A percentile compares a stretch with the other conserved stretches of the same genome.
Evolutionary conservation across 2,888 invertebrate species (phyloP).

Genomic region (Tenthredo distinguenda): DNA sequence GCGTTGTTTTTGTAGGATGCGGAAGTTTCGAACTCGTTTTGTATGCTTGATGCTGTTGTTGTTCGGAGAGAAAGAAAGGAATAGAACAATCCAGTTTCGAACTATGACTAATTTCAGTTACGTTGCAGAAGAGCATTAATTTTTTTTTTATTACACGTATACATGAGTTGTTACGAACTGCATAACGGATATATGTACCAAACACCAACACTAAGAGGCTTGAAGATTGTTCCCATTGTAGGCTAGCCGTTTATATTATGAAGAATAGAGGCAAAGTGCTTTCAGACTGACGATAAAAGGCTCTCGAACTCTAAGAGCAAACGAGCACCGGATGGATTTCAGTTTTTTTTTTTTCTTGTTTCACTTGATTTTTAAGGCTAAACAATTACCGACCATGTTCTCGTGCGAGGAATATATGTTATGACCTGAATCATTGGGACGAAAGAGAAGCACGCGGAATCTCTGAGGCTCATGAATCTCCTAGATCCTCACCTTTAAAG

Average conservation of each 20-base stretch:
- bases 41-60: slow-evolving; percentile 73
- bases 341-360: background rate
- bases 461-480: background rate
- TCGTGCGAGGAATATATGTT: background rate
- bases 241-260: background rate
- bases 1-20: slow-evolving; percentile 72
- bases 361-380: background rate
- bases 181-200: background rate
- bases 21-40: slow-evolving; percentile 76
- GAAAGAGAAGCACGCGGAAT: background rate
- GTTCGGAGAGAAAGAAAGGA: background rate
- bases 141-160: too few relatives aligned
- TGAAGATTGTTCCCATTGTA: slow-evolving; percentile 12
- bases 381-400: background rate
- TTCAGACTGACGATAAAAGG: slow-evolving; percentile 21
- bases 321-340: slow-evolving; percentile 12
- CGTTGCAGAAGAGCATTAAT: background rate
- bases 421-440: background rate
- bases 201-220: background rate
- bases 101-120: background rate
- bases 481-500: slow-evolving; percentile 20
- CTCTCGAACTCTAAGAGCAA: slow-evolving; percentile 6
- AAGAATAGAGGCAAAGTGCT: slow-evolving; percentile 9
- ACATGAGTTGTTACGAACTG: background rate
- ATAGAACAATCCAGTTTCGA: background rate